Evolutionary conservation across 2,888 invertebrate species (phyloP).

Genomic region (Idaea dimidiata): DNA sequence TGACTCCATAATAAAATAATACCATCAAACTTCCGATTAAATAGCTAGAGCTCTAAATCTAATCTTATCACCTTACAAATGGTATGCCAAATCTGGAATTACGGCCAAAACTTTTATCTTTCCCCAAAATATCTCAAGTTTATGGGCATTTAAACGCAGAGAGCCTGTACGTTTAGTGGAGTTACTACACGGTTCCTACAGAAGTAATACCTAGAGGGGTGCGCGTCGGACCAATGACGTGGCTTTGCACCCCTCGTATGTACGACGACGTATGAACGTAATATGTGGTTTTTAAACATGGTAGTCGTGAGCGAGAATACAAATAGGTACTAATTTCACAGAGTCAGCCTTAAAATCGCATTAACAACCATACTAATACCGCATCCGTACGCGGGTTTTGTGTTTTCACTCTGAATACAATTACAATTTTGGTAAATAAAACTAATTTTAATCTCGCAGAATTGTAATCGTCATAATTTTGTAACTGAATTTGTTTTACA

Average conservation of each 20-base stretch:
- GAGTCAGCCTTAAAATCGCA: conserved; percentile 32
- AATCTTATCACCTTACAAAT: not conserved
- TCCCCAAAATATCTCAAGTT: not conserved
- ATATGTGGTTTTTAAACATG: conserved; percentile 44
- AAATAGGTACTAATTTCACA: conserved; percentile 39
- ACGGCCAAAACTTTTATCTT: not conserved
- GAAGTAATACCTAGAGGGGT: conserved; percentile 38
- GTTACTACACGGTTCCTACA: not conserved
- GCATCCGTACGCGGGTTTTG: conserved; percentile 12
- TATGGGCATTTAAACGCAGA: conserved; percentile 1
- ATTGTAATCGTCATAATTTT: not conserved
- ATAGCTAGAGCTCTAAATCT: not conserved
- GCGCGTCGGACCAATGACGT: conserved; percentile 73
- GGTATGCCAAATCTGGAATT: not conserved
- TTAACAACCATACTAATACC: conserved; percentile 16
- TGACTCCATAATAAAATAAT: not conserved
- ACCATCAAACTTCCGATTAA: not conserved
- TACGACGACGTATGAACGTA: conserved; percentile 16
- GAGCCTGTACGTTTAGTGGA: not conserved
- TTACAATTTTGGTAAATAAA: conserved; percentile 17
- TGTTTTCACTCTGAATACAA: conserved; percentile 13
- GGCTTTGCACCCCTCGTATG: conserved; percentile 48
- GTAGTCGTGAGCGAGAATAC: conserved; percentile 45
- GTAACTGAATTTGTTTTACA: not conserved
- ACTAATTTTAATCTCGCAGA: conserved; percentile 10